phyloP scores from a whole-genome alignment of 2,797 vertebrate genomes.

The Sphaeramia orbicularis region DNA sequence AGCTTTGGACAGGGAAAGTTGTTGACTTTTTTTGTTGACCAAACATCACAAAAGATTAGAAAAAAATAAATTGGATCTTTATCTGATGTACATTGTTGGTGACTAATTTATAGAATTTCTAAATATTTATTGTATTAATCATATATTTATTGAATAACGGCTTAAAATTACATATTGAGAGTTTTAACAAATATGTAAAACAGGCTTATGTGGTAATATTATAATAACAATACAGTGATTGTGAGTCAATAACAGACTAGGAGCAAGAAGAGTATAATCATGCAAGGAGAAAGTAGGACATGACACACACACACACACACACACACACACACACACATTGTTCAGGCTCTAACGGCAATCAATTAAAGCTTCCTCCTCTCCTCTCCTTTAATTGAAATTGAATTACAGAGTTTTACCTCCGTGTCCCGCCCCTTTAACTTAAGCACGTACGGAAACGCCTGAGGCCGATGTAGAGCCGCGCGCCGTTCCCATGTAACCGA shows the following conservation, averaged over 20 bases:
- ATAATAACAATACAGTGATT: conserved; percentile 3
- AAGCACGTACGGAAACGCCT: conserved; percentile 57
- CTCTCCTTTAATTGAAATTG: conserved; percentile 78
- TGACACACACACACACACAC: conserved; percentile 18
- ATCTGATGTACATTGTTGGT: conserved; percentile 24
- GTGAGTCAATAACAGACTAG: background rate
- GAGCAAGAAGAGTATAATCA: conserved; percentile 40
- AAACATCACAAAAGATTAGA: conserved; percentile 53
- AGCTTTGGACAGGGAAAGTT: conserved; percentile 49
- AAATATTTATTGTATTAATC: background rate
- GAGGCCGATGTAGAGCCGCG: conserved; percentile 29
- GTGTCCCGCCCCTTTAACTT: conserved; percentile 50
- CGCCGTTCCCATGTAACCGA: conserved; percentile 36
- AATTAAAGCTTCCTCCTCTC: conserved; percentile 72
- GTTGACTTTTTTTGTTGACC: conserved; percentile 46
- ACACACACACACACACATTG: conserved; percentile 29
- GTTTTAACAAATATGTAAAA: no score
- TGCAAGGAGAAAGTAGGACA: conserved; percentile 69
- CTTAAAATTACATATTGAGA: conserved; percentile 1
- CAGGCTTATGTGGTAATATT: conserved; percentile 5
- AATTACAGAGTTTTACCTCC: conserved; percentile 68
- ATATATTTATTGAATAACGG: background rate
- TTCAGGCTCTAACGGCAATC: conserved; percentile 66
- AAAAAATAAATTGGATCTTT: conserved; percentile 38
- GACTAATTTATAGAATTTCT: background rate